These are phyloP conservation scores for Neoascia interrupta DNA, from an alignment of 2,888 invertebrate species.

Conservation along the genomic window DNA sequence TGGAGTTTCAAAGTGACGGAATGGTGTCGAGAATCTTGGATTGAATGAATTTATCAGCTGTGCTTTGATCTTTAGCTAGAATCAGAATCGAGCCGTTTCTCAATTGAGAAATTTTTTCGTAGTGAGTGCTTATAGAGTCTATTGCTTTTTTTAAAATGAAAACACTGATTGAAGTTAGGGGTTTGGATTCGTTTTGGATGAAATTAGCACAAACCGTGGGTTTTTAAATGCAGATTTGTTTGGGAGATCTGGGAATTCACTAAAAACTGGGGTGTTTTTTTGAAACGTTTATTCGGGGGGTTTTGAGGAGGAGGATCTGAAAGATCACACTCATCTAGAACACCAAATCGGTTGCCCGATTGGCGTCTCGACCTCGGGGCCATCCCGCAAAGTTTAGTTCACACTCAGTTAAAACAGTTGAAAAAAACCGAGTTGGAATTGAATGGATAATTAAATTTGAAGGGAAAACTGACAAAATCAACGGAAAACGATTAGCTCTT, in stretches of 20 bases:
- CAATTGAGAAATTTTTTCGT: slow-evolving; percentile 18
- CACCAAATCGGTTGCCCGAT: background rate
- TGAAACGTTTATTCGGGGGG: background rate
- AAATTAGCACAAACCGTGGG: background rate
- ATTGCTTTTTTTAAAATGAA: slow-evolving; percentile 11
- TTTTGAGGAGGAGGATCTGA: background rate
- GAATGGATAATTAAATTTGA: too few species aligned
- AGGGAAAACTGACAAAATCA: too few species aligned
- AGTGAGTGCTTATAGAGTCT: slow-evolving; percentile 3
- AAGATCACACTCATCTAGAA: background rate
- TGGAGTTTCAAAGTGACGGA: background rate
- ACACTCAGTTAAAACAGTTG: too few species aligned
- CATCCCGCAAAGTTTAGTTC: background rate
- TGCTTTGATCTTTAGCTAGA: too few species aligned
- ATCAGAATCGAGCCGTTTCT: slow-evolving; percentile 4
- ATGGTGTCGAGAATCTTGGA: too few species aligned
- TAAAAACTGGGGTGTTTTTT: background rate
- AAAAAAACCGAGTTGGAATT: too few species aligned
- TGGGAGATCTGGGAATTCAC: background rate
- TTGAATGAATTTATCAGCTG: too few species aligned
- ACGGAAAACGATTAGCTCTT: too few species aligned
- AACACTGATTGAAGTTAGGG: slow-evolving; percentile 15
- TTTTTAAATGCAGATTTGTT: background rate
- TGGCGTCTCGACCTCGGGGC: background rate
- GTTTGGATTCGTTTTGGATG: background rate